phyloP scores from a whole-genome alignment of 2,113 vertebrate species.

The Sceloporus tristichus region DNA sequence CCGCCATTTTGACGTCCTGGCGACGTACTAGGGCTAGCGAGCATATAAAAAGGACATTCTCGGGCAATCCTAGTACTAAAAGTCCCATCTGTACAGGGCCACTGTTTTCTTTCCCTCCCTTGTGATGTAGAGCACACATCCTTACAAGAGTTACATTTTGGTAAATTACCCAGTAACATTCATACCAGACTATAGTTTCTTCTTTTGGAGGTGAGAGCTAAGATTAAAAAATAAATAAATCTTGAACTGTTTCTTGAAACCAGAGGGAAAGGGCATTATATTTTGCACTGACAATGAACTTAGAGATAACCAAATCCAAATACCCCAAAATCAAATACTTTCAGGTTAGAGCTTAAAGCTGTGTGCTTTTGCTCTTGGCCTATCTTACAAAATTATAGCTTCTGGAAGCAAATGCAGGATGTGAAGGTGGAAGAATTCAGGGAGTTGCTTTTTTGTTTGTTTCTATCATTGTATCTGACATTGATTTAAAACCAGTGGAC shows the following conservation, averaged over 20 bases:
- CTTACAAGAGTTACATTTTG: background rate
- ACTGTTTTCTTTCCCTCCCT: background rate
- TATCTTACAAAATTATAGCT: constrained; percentile 15
- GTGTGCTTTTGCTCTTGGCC: background rate
- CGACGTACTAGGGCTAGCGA: too few species aligned
- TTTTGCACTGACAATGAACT: background rate
- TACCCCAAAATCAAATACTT: background rate
- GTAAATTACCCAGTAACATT: background rate
- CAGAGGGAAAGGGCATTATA: background rate
- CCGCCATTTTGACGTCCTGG: too few species aligned
- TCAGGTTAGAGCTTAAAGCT: background rate
- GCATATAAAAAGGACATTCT: too few species aligned
- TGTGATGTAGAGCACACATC: background rate
- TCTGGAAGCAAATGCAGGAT: background rate
- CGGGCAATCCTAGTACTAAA: too few species aligned
- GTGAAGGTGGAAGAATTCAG: background rate
- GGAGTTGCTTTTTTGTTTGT: constrained; percentile 13
- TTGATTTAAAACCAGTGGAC: constrained; percentile 20
- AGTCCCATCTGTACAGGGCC: too few species aligned
- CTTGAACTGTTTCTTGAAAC: background rate
- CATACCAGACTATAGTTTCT: background rate
- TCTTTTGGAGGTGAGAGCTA: background rate
- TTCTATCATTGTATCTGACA: constrained; percentile 19
- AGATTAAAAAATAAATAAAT: background rate
- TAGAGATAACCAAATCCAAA: background rate